Evolutionary conservation across 1,140 invertebrate species (phyloP).

Genomic region (Zelostemma sp.): DNA sequence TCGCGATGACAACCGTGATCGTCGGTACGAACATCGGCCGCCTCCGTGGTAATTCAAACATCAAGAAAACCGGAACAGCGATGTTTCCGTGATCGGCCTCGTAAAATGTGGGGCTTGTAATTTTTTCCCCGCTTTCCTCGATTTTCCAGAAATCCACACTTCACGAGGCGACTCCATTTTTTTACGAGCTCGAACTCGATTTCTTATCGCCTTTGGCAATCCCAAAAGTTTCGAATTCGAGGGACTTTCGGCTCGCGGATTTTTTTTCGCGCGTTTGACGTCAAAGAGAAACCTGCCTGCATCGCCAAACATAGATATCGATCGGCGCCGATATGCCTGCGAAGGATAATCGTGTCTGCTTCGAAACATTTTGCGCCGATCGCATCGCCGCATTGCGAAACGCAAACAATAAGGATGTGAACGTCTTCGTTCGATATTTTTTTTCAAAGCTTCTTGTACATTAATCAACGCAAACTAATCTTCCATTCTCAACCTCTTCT

Average conservation of each 20-base stretch:
- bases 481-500: no score
- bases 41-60: background rate
- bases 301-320: constrained; percentile 32
- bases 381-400: background rate
- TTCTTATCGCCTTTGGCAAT: no score
- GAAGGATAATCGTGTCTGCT: constrained; percentile 3
- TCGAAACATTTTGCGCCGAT: background rate
- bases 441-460: no score
- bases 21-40: constrained; percentile 5
- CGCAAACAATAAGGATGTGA: background rate
- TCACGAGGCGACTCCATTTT: no score
- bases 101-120: background rate
- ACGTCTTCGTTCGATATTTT: no score
- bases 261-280: constrained; percentile 8
- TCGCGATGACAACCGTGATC: constrained; percentile 34
- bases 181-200: no score
- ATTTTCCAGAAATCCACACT: no score
- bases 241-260: no score
- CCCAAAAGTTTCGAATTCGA: no score
- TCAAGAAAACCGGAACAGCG: background rate
- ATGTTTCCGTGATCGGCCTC: background rate
- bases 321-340: constrained; percentile 16
- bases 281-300: constrained; percentile 29
- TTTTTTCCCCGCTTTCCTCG: no score
- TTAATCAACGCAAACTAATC: no score